These are phyloP conservation scores for Spatula versicolor DNA, from an alignment of 2,797 vertebrate species.

Conservation along the genomic window DNA sequence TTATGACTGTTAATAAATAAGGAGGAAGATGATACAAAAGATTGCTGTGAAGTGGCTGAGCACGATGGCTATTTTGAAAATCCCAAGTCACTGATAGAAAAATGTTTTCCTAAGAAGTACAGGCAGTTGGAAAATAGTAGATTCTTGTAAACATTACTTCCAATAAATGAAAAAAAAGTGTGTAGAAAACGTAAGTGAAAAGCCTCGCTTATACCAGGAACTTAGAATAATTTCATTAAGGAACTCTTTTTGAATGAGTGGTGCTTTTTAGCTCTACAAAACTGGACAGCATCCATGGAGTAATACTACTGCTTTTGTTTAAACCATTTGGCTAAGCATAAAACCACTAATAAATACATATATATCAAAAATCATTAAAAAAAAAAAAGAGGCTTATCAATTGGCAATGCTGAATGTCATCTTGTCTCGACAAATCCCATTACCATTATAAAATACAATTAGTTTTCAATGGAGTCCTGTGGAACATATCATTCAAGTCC, in stretches of 20 bases:
- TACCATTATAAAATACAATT: not conserved
- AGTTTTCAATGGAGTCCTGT: not conserved
- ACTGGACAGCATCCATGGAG: not conserved
- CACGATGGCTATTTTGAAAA: slow-evolving; percentile 1
- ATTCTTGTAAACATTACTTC: not conserved
- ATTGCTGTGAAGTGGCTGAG: not conserved
- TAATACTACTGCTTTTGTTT: not conserved
- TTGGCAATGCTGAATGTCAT: not conserved
- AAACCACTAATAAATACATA: not conserved
- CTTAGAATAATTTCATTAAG: not conserved
- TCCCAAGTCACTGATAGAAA: not conserved
- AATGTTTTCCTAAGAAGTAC: not conserved
- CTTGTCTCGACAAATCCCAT: not conserved
- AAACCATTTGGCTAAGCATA: not conserved
- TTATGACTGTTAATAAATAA: slow-evolving; percentile 57
- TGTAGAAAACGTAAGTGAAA: not conserved
- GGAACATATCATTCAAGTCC: not conserved
- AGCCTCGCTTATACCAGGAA: not conserved
- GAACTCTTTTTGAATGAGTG: not conserved
- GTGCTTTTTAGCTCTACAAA: not conserved
- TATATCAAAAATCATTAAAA: not conserved
- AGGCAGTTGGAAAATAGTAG: slow-evolving; percentile 1
- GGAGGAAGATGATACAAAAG: slow-evolving; percentile 7
- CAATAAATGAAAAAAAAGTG: not conserved
- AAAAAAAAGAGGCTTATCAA: not conserved